Conservation (phyloP, 2,113 vertebrate genomes). For the Petrocephalus zakoni region DNA sequence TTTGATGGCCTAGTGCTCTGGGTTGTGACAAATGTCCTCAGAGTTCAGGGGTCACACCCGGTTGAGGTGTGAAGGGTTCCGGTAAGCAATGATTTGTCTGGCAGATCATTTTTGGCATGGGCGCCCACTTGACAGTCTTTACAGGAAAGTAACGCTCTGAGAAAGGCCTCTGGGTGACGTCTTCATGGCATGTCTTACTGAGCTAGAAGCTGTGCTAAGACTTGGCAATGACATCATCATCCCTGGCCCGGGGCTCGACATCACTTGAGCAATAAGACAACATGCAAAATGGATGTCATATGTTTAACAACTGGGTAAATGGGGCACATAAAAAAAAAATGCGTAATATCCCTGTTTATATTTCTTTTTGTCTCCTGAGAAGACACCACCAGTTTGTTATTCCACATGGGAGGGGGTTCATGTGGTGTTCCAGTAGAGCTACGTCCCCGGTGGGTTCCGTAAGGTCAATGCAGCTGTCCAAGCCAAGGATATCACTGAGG, state of each 20-base stretch:
- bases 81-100: background rate
- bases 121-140: background rate
- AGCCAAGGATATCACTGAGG: background rate
- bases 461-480: background rate
- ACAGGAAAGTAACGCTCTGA: background rate
- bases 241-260: background rate
- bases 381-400: background rate
- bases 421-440: background rate
- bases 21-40: background rate
- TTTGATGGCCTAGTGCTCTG: background rate
- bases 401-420: background rate
- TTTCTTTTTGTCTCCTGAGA: conserved; percentile 4
- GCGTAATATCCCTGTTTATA: background rate
- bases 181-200: background rate
- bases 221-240: background rate
- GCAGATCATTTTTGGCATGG: background rate
- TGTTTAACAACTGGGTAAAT: background rate
- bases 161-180: background rate
- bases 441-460: background rate
- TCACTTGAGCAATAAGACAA: background rate
- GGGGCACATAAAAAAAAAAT: background rate
- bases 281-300: background rate
- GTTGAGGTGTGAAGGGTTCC: background rate
- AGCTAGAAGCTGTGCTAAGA: background rate
- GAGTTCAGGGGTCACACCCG: background rate